Base-by-base conservation (phyloP, 2,888 invertebrate genomes). In the Pelosia muscerda region DNA sequence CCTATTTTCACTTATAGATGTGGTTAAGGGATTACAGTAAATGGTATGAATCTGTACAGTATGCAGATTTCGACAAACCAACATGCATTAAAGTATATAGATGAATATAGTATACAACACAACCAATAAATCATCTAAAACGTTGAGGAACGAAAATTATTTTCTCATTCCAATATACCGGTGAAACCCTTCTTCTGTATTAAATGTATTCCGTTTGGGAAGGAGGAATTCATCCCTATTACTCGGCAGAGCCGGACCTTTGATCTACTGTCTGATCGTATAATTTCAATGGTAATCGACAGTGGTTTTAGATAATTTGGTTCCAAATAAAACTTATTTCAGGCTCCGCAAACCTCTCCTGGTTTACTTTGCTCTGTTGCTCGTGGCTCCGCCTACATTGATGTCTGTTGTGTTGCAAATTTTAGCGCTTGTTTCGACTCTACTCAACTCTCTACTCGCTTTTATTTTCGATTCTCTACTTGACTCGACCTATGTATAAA, bases 241-340 rank as follows among this genome's bases (percentile, higher is more conserved):
- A 66, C 67, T 78, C 65, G 57, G 34, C 42, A 42, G 66, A 67
- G 68, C 67, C 59, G 64, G 69, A 63, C 57, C 62, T 67, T 78
- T 81, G 76, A 81, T 78, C 69, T 66, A 66, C 70, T 55, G 38
- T 42, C 56, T 71, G 71, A 71, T 75, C 68, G 58, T 73, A 70
- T 81, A 68, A 80, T 81, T 81, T 75, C 71, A 68, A 78, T 81
- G 81, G 73, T 76, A 78, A 78, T 78, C 67, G 62, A 55, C 76
- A 73, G 56, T 58, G 62, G 61, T 57, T 68, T 69, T 68, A 63
- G 67, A 71, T 66, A 73, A 68, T 78, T 78, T 76, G 72, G 68
- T 69, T 69, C 65, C 66, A 69, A 73, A 72, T 67, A 64, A 68
- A 71, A 66, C 55, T 66, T 42, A 67, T 70, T 69, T 68, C 42